These are phyloP conservation scores for Hanleya hanleyi DNA, from an alignment of 2,888 invertebrate species.

Conservation along the genomic window DNA sequence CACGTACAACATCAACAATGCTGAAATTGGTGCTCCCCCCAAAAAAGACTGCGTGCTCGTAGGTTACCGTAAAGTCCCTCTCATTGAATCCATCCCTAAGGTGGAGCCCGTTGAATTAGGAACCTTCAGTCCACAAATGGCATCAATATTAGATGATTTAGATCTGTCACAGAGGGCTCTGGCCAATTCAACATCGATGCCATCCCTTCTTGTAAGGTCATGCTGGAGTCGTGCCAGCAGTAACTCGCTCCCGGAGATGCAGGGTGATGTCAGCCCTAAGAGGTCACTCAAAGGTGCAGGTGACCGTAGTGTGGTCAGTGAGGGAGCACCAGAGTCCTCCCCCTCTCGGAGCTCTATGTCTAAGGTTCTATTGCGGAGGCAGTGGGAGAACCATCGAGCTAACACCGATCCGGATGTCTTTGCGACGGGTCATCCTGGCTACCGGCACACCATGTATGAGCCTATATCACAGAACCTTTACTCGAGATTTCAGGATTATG, in stretches of 20 bases:
- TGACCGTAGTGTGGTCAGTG: not conserved
- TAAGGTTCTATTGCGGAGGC: not conserved
- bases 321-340: not conserved
- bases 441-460: not conserved
- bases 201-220: constrained; percentile 51
- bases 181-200: constrained; percentile 52
- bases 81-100: constrained; percentile 35
- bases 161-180: constrained; percentile 21
- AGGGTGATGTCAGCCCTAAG: not conserved
- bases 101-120: constrained; percentile 60
- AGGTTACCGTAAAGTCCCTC: constrained; percentile 66
- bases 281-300: not conserved
- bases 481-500: not conserved
- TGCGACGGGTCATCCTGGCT: not conserved
- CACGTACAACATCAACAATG: constrained; percentile 54
- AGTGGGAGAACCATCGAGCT: not conserved
- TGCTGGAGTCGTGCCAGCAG: constrained; percentile 63
- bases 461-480: not conserved
- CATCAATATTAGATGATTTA: constrained; percentile 23
- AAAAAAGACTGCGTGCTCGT: constrained; percentile 61
- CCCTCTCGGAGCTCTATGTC: not conserved
- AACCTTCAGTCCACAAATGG: constrained; percentile 60
- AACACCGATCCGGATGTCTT: not conserved
- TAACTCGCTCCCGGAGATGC: constrained; percentile 69
- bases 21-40: constrained; percentile 39